Evolutionary conservation across 2,797 vertebrate species (phyloP).

Genomic region (Poecilia picta): DNA sequence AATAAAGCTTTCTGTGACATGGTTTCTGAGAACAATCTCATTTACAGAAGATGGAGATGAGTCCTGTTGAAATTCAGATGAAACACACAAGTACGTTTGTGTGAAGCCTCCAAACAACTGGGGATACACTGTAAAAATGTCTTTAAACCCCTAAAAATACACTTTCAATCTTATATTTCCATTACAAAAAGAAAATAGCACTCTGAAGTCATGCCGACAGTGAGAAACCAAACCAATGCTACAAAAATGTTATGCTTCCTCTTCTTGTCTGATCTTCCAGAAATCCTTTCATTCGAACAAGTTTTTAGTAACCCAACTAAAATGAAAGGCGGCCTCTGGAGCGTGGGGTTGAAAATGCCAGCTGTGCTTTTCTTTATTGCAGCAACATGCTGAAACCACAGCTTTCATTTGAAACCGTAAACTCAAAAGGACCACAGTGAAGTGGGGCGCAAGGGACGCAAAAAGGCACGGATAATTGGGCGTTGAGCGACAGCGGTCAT

Average conservation of each 20-base stretch:
- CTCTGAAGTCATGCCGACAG: neutral
- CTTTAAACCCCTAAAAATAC: constrained; percentile 27
- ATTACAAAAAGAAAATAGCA: constrained; percentile 16
- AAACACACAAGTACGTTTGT: constrained; percentile 26
- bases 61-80: constrained; percentile 63
- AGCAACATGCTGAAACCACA: constrained; percentile 20
- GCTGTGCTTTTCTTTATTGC: constrained; percentile 4
- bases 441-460: constrained; percentile 16
- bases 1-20: constrained; percentile 78
- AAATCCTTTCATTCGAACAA: constrained; percentile 18
- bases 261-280: neutral
- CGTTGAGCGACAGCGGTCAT: constrained; percentile 11
- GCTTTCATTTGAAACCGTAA: constrained; percentile 35
- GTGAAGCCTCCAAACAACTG: constrained; percentile 30
- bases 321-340: constrained; percentile 11
- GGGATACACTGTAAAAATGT: constrained; percentile 16
- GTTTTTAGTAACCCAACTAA: constrained; percentile 13
- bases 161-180: neutral
- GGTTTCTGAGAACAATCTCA: constrained; percentile 56
- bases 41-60: constrained; percentile 76
- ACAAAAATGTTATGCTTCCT: neutral
- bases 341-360: neutral
- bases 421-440: constrained; percentile 13
- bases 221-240: neutral
- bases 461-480: constrained; percentile 62